These are phyloP conservation scores for Promerops cafer DNA, from an alignment of 2,113 vertebrate species.

Conservation along the genomic window DNA sequence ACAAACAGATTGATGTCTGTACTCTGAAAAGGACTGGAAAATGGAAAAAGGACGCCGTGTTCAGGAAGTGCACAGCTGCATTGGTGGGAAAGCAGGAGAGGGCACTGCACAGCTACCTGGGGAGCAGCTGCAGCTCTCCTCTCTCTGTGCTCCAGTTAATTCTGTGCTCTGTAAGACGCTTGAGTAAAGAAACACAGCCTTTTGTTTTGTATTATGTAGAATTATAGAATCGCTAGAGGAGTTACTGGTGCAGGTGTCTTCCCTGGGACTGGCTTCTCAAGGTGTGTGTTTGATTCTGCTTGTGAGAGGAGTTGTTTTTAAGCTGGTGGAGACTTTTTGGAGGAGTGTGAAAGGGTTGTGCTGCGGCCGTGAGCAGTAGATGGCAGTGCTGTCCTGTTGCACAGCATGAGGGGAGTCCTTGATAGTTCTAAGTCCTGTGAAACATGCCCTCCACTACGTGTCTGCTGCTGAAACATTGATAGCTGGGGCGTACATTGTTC, in stretches of 20 bases:
- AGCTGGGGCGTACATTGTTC: neutral
- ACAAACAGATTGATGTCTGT: neutral
- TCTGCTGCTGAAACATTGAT: constrained; percentile 12
- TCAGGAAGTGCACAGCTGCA: rapidly evolving
- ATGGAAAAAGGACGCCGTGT: rapidly evolving
- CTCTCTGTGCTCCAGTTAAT: neutral
- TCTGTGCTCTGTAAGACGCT: neutral
- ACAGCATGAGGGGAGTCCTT: neutral
- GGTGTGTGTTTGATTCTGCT: neutral
- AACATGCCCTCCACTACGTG: neutral
- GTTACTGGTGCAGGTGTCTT: neutral
- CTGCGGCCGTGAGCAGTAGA: constrained; percentile 41
- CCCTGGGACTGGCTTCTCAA: neutral
- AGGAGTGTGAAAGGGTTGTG: neutral
- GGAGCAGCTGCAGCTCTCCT: neutral
- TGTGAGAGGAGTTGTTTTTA: neutral
- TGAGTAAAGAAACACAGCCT: neutral
- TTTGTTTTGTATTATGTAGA: neutral
- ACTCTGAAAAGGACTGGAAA: neutral
- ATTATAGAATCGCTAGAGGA: neutral
- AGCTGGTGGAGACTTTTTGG: neutral
- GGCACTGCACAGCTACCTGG: neutral
- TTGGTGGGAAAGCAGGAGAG: neutral
- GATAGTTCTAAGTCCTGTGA: neutral
- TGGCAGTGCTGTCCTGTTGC: constrained; percentile 68